A percentile compares a stretch with the other conserved stretches of the same genome.
These are phyloP conservation scores for Salvelinus alpinus DNA, from an alignment of 2,113 vertebrate genomes.

Conservation along the genomic window DNA sequence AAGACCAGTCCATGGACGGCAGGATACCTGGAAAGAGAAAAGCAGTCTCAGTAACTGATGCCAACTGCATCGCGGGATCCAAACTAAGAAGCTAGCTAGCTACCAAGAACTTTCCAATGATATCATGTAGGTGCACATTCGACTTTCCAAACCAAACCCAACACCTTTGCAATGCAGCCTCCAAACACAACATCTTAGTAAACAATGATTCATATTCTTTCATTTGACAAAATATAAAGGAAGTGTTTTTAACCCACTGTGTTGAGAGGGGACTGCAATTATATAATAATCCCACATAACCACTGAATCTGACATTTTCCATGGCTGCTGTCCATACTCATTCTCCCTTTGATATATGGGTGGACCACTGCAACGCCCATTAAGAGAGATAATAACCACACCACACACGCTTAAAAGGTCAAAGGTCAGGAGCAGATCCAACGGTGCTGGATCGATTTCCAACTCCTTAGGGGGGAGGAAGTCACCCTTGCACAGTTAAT, in stretches of 20 bases:
- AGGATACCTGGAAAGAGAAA: too few relatives aligned
- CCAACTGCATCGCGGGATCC: too few relatives aligned
- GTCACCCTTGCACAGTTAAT: constrained; percentile 40
- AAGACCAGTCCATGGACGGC: too few relatives aligned
- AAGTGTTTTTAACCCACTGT: background rate
- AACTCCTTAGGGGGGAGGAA: constrained; percentile 39
- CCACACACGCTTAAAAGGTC: constrained; percentile 32
- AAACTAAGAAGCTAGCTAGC: too few relatives aligned
- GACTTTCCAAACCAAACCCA: too few relatives aligned
- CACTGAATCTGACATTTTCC: constrained; percentile 13
- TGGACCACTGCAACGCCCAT: constrained; percentile 8
- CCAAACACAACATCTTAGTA: background rate
- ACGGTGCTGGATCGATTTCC: constrained; percentile 49
- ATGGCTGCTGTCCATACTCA: constrained; percentile 17
- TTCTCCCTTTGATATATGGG: constrained; percentile 44
- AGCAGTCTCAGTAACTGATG: too few relatives aligned
- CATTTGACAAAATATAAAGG: background rate
- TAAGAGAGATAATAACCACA: constrained; percentile 24
- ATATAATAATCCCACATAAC: constrained; percentile 9
- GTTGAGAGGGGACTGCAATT: constrained; percentile 5
- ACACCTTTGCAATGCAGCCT: too few relatives aligned
- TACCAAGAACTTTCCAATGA: too few relatives aligned
- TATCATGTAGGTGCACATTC: too few relatives aligned
- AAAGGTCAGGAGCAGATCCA: constrained; percentile 38
- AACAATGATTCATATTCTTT: background rate